Conservation (phyloP, 2,888 invertebrate genomes). For the Cephus pygmeus region DNA sequence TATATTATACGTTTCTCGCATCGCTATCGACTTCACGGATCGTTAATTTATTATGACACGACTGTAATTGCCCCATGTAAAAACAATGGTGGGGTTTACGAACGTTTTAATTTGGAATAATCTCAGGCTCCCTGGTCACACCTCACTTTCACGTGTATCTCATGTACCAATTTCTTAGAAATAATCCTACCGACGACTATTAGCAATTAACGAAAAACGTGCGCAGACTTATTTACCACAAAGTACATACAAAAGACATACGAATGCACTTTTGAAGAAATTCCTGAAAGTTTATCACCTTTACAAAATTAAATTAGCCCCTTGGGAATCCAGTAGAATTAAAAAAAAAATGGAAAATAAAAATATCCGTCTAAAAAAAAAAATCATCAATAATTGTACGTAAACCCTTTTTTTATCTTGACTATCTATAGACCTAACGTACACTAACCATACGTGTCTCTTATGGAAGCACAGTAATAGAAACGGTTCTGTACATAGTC, state of each 20-base stretch:
- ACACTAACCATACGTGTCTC: not conserved
- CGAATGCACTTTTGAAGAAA: not conserved
- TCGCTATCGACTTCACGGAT: constrained; percentile 48
- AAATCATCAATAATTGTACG: too few species aligned
- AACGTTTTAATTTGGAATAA: constrained; percentile 49
- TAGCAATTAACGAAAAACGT: not conserved
- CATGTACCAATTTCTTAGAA: constrained; percentile 12
- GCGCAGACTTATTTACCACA: not conserved
- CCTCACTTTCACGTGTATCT: constrained; percentile 26
- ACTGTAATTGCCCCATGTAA: constrained; percentile 18
- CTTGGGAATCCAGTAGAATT: not conserved
- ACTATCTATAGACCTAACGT: not conserved
- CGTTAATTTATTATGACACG: constrained; percentile 53
- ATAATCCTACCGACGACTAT: not conserved
- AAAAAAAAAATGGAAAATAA: too few species aligned
- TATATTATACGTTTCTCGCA: not conserved
- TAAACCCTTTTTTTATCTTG: not conserved
- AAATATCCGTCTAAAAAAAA: too few species aligned
- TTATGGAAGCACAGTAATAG: not conserved
- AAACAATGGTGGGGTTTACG: constrained; percentile 11
- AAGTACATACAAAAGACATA: not conserved
- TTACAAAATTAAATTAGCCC: not conserved
- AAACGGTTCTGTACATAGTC: not conserved
- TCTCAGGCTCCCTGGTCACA: constrained; percentile 26
- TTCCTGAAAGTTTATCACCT: not conserved